Base-by-base conservation (phyloP, 1,140 invertebrate genomes). In the Catajapyx aquilonaris region DNA sequence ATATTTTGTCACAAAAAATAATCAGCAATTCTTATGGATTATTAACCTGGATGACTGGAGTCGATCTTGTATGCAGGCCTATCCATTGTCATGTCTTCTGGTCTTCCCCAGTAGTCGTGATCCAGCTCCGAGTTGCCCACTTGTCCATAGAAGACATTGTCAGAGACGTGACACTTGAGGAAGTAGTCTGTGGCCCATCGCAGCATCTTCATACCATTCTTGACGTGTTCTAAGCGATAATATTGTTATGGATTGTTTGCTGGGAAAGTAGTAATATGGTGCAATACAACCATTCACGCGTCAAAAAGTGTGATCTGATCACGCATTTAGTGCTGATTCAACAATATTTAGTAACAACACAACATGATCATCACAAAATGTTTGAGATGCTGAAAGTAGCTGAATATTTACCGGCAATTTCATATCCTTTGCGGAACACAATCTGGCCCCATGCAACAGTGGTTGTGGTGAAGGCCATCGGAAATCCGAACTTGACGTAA, bases 181-280 rank as follows among this genome's bases (percentile, higher is more conserved):
- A 61, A 46, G 41, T 58, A 61, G 38, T 60, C 56, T n/a, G 55
- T 51, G 2, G 49, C 50, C 58, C 58, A 60, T 42, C 44, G 45
- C 5, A 61, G 42, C n/a, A 46, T 43, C 16, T 48, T 45, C 13
- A 49, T 39, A 20, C 48, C 50, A 37, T 47, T 46, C 10, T 47
- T 40, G 19, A 44, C 42, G 35, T 57, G 43, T 5, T 52, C 54
- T 17, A 7, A 5, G 17, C 11, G 28, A 20, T 23, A n/a, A n/a
- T n/a, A n/a, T n/a, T n/a, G 33, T 4, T 5, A 19, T 35, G 13
- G 5, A 20, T 20, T 16, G 13, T 20, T 20, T 15, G 23, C n/a
- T 19, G 23, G 10, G 23, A 7, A 5, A 22, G 7, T 22, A 22
- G 16, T 37, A 25, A 20, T 23, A n/a, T 22, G 17, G n/a, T n/a